These are phyloP conservation scores for Sphaerophoria taeniata DNA, from an alignment of 2,888 invertebrate genomes.

Conservation along the genomic window DNA sequence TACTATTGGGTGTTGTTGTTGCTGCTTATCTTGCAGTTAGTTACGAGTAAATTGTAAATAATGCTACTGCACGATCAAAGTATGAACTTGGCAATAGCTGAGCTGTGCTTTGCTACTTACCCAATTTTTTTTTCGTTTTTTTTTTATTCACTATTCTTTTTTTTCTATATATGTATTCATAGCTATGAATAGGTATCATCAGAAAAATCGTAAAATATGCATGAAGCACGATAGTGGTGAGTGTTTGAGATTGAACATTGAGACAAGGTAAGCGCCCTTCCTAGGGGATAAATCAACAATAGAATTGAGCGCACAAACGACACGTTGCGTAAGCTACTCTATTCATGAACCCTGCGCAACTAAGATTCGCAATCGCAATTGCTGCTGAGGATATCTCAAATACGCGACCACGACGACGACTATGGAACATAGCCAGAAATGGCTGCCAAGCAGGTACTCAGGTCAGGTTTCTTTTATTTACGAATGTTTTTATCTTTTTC, in stretches of 20 bases:
- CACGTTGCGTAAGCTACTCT: slow-evolving; percentile 17
- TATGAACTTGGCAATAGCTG: slow-evolving; percentile 29
- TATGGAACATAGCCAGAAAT: slow-evolving; percentile 12
- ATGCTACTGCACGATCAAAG: slow-evolving; percentile 24
- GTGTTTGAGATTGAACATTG: not conserved
- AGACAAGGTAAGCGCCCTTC: slow-evolving; percentile 27
- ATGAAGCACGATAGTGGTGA: slow-evolving; percentile 19
- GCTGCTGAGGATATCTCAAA: not conserved
- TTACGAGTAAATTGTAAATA: not conserved
- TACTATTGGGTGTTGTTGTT: slow-evolving; percentile 1
- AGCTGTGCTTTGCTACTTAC: slow-evolving; percentile 17
- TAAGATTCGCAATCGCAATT: not conserved
- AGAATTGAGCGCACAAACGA: not conserved
- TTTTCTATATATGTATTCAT: not conserved
- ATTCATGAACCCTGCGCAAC: not conserved
- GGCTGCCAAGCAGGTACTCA: slow-evolving; percentile 24
- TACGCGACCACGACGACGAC: too few species aligned
- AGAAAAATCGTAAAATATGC: slow-evolving; percentile 8
- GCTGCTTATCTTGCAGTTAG: slow-evolving; percentile 29
- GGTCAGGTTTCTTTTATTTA: slow-evolving; percentile 17
- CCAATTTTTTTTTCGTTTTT: slow-evolving; percentile 8
- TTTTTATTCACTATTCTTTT: too few species aligned
- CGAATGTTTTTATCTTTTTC: not conserved
- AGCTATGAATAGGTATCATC: not conserved
- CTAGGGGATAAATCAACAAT: not conserved